These are phyloP conservation scores for Taphrorychus bicolor DNA, from an alignment of 2,888 invertebrate genomes.

Conservation along the genomic window DNA sequence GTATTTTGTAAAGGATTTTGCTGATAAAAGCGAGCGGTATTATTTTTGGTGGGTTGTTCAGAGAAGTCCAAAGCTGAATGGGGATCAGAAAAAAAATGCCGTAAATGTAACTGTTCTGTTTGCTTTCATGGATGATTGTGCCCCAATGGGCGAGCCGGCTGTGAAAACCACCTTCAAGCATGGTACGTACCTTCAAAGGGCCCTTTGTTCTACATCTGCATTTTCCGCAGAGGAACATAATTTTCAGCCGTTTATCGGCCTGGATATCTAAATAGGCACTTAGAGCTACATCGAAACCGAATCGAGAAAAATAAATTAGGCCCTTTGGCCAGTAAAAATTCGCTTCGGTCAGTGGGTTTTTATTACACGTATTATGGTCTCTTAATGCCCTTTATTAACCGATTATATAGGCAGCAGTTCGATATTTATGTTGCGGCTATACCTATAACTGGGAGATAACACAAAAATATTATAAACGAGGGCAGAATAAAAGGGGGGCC, in stretches of 20 bases:
- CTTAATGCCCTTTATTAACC: constrained; percentile 37
- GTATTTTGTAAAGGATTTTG: constrained; percentile 36
- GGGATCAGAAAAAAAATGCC: constrained; percentile 27
- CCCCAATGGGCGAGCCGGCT: constrained; percentile 1
- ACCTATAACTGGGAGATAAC: constrained; percentile 25
- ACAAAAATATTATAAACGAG: constrained; percentile 35
- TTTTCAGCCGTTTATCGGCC: constrained; percentile 17
- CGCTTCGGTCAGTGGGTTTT: constrained; percentile 31
- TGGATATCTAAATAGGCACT: constrained; percentile 29
- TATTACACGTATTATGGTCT: constrained; percentile 34
- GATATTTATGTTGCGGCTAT: constrained; percentile 32
- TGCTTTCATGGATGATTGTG: constrained; percentile 28
- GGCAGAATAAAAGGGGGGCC: constrained; percentile 25
- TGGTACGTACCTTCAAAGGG: neutral
- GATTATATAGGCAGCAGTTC: constrained; percentile 35
- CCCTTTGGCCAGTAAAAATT: constrained; percentile 31
- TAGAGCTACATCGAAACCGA: constrained; percentile 21
- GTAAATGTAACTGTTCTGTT: constrained; percentile 33
- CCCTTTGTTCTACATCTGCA: neutral
- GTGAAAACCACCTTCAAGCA: constrained; percentile 3
- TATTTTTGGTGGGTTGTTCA: constrained; percentile 26
- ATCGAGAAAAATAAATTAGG: constrained; percentile 24
- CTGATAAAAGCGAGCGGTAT: constrained; percentile 32
- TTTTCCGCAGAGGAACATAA: neutral
- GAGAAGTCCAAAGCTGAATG: constrained; percentile 8